phyloP scores from a whole-genome alignment of 1,140 invertebrate genomes.

The Drosophila suzukii region DNA sequence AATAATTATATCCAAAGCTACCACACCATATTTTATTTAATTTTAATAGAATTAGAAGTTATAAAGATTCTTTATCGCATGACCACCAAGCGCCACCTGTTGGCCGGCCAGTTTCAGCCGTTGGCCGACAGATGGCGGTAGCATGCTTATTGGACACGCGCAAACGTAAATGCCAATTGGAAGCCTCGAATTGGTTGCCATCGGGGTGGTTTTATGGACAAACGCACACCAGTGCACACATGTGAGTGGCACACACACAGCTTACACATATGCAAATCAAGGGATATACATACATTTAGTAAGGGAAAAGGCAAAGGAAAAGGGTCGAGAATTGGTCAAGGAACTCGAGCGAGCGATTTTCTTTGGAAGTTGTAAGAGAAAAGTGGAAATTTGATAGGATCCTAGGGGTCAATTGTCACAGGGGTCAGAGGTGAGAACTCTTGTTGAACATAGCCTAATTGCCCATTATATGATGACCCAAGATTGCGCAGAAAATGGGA shows the following conservation, averaged over 20 bases:
- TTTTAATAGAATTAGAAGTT: not conserved
- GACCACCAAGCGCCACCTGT: conserved; percentile 56
- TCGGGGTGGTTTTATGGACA: conserved; percentile 65
- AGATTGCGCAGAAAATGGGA: conserved; percentile 2
- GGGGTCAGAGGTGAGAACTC: conserved; percentile 10
- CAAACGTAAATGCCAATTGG: conserved; percentile 81
- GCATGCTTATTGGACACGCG: conserved; percentile 70
- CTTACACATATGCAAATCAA: conserved; percentile 17
- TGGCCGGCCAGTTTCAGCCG: conserved; percentile 29
- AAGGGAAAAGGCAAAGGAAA: not conserved
- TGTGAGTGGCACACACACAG: conserved; percentile 12
- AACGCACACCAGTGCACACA: conserved; percentile 14
- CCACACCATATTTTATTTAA: not conserved
- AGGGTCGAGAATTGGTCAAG: conserved; percentile 36
- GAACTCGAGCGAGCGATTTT: conserved; percentile 24
- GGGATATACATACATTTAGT: conserved; percentile 5
- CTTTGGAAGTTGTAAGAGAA: not conserved
- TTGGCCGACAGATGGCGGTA: conserved; percentile 60
- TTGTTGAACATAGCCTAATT: conserved; percentile 1
- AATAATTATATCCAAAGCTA: not conserved
- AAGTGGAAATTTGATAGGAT: conserved; percentile 11
- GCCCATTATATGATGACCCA: not conserved
- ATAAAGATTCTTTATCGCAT: not conserved
- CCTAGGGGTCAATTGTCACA: conserved; percentile 8
- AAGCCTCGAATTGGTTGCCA: conserved; percentile 55